Evolutionary conservation across 2,113 vertebrate genomes (phyloP).

Genomic region (Benitochromis conjunctus): DNA sequence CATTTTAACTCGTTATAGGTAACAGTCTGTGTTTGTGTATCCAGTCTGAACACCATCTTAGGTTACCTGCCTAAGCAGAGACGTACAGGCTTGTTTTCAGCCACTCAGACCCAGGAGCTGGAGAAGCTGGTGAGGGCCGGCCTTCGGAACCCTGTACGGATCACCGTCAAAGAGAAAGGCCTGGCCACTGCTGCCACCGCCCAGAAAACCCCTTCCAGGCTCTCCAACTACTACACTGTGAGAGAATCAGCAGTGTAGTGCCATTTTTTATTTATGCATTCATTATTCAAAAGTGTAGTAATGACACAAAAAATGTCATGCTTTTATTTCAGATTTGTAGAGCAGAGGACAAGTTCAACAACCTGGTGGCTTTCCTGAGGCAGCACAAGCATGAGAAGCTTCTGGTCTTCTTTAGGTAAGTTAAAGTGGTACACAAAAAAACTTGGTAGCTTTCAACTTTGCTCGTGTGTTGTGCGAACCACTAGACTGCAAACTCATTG

Average conservation of each 20-base stretch:
- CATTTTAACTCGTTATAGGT: not conserved
- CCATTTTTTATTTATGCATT: not conserved
- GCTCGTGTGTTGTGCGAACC: not conserved
- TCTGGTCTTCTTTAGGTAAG: slow-evolving; percentile 93
- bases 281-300: not conserved
- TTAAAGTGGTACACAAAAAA: not conserved
- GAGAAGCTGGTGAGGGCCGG: slow-evolving; percentile 94
- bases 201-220: slow-evolving; percentile 88
- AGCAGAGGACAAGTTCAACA: slow-evolving; percentile 92
- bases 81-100: slow-evolving; percentile 92
- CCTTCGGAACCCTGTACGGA: slow-evolving; percentile 90
- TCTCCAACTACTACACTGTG: slow-evolving; percentile 92
- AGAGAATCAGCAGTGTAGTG: not conserved
- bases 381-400: slow-evolving; percentile 89
- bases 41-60: slow-evolving; percentile 90
- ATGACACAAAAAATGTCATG: not conserved
- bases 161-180: slow-evolving; percentile 93
- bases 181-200: slow-evolving; percentile 72
- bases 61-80: slow-evolving; percentile 90
- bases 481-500: not conserved
- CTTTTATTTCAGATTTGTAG: slow-evolving; percentile 77
- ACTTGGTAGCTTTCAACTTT: not conserved
- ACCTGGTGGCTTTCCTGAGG: slow-evolving; percentile 87
- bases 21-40: not conserved
- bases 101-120: slow-evolving; percentile 95